A percentile compares a stretch with the other conserved stretches of the same genome.
Conservation (phyloP, 2,888 invertebrate genomes). For the Microdon myrmicae region DNA sequence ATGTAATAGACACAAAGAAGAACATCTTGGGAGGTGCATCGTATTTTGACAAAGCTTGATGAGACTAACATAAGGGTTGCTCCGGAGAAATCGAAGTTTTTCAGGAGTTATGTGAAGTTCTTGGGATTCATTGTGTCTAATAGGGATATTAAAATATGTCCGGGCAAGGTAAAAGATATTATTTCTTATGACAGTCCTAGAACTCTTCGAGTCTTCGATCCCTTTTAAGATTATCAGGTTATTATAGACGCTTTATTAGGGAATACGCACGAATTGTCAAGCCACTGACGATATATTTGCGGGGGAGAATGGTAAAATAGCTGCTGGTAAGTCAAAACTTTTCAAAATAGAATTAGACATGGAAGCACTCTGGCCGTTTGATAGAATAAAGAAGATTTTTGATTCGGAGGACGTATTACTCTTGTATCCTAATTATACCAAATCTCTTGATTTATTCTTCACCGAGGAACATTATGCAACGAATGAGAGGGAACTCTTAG, state of each 20-base stretch:
- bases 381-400: slow-evolving; percentile 5
- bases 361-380: slow-evolving; percentile 10
- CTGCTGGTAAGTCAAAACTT: slow-evolving; percentile 23
- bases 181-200: slow-evolving; percentile 18
- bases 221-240: slow-evolving; percentile 12
- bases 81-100: slow-evolving; percentile 21
- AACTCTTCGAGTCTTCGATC: slow-evolving; percentile 20
- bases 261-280: slow-evolving; percentile 14
- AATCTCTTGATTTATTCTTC: slow-evolving; percentile 8
- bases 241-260: slow-evolving; percentile 15
- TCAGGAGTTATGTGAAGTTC: slow-evolving; percentile 20
- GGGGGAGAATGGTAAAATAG: slow-evolving; percentile 23
- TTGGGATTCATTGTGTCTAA: slow-evolving; percentile 28
- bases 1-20: slow-evolving; percentile 13
- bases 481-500: slow-evolving; percentile 59
- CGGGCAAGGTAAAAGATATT: slow-evolving; percentile 28
- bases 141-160: slow-evolving; percentile 27
- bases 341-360: slow-evolving; percentile 10
- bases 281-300: slow-evolving; percentile 3
- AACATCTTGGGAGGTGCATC: slow-evolving; percentile 12
- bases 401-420: slow-evolving; percentile 11
- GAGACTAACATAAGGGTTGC: slow-evolving; percentile 20
- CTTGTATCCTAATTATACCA: slow-evolving; percentile 4
- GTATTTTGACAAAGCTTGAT: slow-evolving; percentile 1
- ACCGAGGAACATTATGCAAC: slow-evolving; percentile 54